Evolutionary conservation across 2,113 vertebrate species (phyloP).

Genomic region (Microtus richardsoni): DNA sequence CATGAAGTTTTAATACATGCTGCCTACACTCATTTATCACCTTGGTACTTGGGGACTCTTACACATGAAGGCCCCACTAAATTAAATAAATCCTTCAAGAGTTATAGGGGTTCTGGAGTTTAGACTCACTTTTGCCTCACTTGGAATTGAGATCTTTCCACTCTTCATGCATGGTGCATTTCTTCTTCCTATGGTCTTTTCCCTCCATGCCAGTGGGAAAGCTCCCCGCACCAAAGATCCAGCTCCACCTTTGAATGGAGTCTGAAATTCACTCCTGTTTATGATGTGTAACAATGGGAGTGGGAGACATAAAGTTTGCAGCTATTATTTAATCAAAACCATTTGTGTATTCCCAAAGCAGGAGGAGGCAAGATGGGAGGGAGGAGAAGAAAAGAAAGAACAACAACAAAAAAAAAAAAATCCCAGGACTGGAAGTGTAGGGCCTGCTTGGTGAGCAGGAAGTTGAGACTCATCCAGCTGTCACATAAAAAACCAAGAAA

Average conservation of each 20-base stretch:
- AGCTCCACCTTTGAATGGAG: slow-evolving; percentile 63
- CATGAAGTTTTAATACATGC: background rate
- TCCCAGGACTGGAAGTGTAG: slow-evolving; percentile 56
- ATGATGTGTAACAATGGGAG: slow-evolving; percentile 74
- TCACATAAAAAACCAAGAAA: slow-evolving; percentile 76
- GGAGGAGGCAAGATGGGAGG: slow-evolving; percentile 41
- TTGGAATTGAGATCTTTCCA: background rate
- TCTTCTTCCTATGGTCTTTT: background rate
- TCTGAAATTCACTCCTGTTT: slow-evolving; percentile 71
- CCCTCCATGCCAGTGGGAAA: background rate
- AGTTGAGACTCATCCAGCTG: slow-evolving; percentile 77
- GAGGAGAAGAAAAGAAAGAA: slow-evolving; percentile 23
- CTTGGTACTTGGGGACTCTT: fast-evolving
- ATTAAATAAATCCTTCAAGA: background rate
- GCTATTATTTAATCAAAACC: slow-evolving; percentile 81
- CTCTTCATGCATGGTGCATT: background rate
- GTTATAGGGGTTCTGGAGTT: background rate
- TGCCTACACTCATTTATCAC: background rate
- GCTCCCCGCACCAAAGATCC: background rate
- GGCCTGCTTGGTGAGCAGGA: slow-evolving; percentile 69
- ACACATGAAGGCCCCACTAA: background rate
- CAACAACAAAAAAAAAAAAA: slow-evolving; percentile 32
- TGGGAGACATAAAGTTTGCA: slow-evolving; percentile 81
- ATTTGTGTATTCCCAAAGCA: slow-evolving; percentile 74
- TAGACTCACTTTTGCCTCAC: background rate